A percentile compares a stretch with the other conserved stretches of the same genome.
Evolutionary conservation across 2,888 invertebrate species (phyloP).

Genomic region (Euzetes globulus): DNA sequence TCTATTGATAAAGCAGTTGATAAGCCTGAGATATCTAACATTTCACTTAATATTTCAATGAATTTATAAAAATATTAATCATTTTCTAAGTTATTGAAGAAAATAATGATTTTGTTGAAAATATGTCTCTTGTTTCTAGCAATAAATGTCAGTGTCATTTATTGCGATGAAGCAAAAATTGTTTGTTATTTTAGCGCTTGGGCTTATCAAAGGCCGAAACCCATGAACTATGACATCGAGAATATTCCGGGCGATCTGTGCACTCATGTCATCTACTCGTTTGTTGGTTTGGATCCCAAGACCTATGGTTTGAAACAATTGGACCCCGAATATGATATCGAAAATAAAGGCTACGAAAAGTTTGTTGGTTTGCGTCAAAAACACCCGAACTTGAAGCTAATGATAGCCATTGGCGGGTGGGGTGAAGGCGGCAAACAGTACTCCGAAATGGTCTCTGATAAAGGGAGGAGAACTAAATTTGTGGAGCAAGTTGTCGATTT

Average conservation of each 20-base stretch:
- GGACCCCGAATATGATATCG: constrained; percentile 57
- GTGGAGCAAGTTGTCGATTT: constrained; percentile 50
- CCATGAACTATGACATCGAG: constrained; percentile 42
- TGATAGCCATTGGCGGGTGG: constrained; percentile 42
- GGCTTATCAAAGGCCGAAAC: constrained; percentile 42
- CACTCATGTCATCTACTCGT: constrained; percentile 42
- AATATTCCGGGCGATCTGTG: constrained; percentile 42
- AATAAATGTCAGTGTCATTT: too few relatives aligned
- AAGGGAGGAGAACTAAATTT: constrained; percentile 50
- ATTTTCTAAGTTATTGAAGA: too few relatives aligned
- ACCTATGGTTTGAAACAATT: constrained; percentile 41
- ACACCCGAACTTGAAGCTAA: constrained; percentile 45
- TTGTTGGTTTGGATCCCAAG: constrained; percentile 41
- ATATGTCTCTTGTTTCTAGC: too few relatives aligned
- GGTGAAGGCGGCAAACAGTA: constrained; percentile 41
- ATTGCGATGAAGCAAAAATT: constrained; percentile 37
- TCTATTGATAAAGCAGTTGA: too few relatives aligned
- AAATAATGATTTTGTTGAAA: too few relatives aligned
- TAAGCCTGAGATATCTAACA: too few relatives aligned
- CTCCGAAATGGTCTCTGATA: constrained; percentile 43
- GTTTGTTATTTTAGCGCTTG: constrained; percentile 43
- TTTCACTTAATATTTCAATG: too few relatives aligned
- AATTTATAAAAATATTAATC: too few relatives aligned
- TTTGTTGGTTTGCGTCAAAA: constrained; percentile 38
- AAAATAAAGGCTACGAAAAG: constrained; percentile 54